Evolutionary conservation across 1,140 invertebrate species (phyloP), one percentile per base, ranked within the genome.

Genomic region (Hylyphantes graminicola): DNA sequence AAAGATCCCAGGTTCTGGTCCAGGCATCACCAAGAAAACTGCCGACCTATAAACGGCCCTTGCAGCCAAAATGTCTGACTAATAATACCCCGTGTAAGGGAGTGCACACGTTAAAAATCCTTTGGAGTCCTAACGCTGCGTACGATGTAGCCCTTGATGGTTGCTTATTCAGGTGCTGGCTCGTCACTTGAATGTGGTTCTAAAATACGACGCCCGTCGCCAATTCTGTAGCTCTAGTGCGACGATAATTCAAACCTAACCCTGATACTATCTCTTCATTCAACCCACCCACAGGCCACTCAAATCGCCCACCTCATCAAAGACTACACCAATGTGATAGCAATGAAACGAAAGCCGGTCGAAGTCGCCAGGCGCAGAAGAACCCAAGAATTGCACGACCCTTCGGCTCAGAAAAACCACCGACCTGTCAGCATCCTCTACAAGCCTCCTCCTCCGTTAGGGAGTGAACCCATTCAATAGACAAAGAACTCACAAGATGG

Each of bases 231-330:
- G 0, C 6, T 12, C 5, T 55, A 73, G 12, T 51, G 13, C n/a
- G 7, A n/a, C 2, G 15, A 53, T 15, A 57, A 53, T 55, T 73
- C 50, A 13, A 11, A 9, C 10, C 35, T 74, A 7, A 12, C n/a
- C 54, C n/a, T 59, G 48, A 48, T 19, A 4, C 10, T 11, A 50
- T 51, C 50, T 79, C 54, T 13, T 7, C 53, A 63, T 50, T 55
- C 10, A 35, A 57, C 17, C 21, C 55, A 67, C 50, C 50, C 65
- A 11, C 87, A 96, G 94, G 96, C 96, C 83, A 96, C 96, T 90
- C 96, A 97, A 90, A 97, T 98, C 88, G 95, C 95, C 61, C 96
- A 96, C 85, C 92, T 98, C 74, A 97, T 98, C 85, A 94, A 95
- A 88, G 96, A 98, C 89, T 98, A 98, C 89, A 87, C 86, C 8